Evolutionary conservation across 2,797 vertebrate genomes (phyloP), one percentile per base, ranked within the genome.

Genomic region (Calcarius lapponicus): DNA sequence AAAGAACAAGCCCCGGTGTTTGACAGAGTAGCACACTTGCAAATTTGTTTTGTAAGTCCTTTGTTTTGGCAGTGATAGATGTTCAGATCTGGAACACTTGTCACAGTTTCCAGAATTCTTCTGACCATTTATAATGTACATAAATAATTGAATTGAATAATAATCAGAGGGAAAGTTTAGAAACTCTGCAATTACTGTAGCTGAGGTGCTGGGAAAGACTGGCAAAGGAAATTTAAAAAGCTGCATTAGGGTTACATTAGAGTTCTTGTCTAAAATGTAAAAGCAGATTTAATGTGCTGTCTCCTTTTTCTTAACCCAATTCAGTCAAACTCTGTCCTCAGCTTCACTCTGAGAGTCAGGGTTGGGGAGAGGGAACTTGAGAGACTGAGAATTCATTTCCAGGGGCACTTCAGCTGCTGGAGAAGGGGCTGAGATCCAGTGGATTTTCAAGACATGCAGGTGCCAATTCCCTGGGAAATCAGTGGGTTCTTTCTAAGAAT

Each of bases 111-210:
- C 87, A 80, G 85, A 86, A 88, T 83, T 88, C 72, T 38, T 92
- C 90, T 84, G 88, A 88, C 82, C 91, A 54, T 70, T 92, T 95
- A 65, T 92, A 91, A 95, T 88, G 62, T 92, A 75, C 85, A 91
- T 95, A 93, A 95, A 94, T 94, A 95, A 96, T 95, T 96, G 66
- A 95, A 84, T 56, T 69, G 84, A 95, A 87, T 94, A 91, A 92
- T 87, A 92, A 93, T 92, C 76, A 88, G 81, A 78, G 53, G 54
- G 69, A 89, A 93, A 94, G 92, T 88, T 91, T 88, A 83, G 91
- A 93, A 86, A 89, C 70, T 72, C 82, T 90, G 89, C 73, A 91
- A 62, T 94, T 93, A 83, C 72, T 79, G 86, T 57, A 81, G 43
- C 85, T 90, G 87, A 92, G 84, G 56, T 91, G 62, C 75, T 94